A percentile compares a stretch with the other conserved stretches of the same genome.
phyloP scores from a whole-genome alignment of 2,113 vertebrate genomes.

The Casuarius casuarius region DNA sequence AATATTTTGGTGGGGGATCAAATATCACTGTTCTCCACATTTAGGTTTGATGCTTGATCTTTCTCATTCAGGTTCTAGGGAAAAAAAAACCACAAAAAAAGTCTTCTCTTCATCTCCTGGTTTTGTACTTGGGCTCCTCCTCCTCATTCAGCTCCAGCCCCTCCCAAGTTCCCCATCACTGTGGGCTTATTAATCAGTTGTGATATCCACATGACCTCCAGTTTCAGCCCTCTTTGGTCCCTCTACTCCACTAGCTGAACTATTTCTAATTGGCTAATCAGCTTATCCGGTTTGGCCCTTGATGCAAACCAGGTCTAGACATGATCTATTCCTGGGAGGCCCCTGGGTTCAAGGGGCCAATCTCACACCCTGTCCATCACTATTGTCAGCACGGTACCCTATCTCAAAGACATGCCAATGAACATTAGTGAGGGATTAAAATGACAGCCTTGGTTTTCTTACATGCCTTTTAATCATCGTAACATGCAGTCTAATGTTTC shows the following conservation, averaged over 20 bases:
- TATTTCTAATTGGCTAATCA: conserved; percentile 71
- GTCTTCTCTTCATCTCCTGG: conserved; percentile 13
- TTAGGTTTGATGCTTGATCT: conserved; percentile 7
- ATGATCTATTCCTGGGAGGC: conserved; percentile 67
- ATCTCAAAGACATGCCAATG: conserved; percentile 71
- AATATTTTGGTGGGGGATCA: not conserved
- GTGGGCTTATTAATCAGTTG: conserved; percentile 51
- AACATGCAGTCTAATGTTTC: conserved; percentile 72
- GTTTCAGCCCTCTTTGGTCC: conserved; percentile 58
- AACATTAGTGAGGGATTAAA: conserved; percentile 68
- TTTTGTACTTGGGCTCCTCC: conserved; percentile 18
- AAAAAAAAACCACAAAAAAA: not conserved
- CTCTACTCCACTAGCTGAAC: conserved; percentile 47
- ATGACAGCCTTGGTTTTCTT: conserved; percentile 70
- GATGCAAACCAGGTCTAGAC: conserved; percentile 71
- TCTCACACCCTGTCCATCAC: conserved; percentile 72
- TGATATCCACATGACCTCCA: conserved; percentile 69
- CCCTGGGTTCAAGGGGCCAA: conserved; percentile 61
- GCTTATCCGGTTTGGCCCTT: conserved; percentile 70
- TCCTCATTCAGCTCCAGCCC: not conserved
- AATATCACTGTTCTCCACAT: not conserved
- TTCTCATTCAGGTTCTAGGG: not conserved
- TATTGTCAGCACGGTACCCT: conserved; percentile 60
- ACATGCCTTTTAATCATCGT: conserved; percentile 71
- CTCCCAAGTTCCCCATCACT: conserved; percentile 27